Base-by-base conservation (phyloP, 2,113 vertebrate species). In the Dicrurus megarhynchus region DNA sequence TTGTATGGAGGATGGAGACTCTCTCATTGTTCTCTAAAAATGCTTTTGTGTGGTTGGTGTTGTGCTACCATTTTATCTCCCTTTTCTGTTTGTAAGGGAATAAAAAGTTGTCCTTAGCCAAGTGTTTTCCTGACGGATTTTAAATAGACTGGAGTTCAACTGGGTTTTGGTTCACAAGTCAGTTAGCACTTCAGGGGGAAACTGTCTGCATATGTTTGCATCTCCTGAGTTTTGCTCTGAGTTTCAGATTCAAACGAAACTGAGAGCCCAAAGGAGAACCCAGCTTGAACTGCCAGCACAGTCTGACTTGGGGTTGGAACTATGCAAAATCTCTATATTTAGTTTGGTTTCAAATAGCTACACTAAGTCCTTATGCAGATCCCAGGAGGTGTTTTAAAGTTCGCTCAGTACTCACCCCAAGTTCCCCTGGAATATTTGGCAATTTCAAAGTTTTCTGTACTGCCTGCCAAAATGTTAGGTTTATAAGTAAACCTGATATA, bases 271-370 rank as follows among this genome's bases (percentile, higher is more conserved):
- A 68, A 95, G 81, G 68, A 93, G 73, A 96, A 75, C 47, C 69
- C 80, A 68, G 85, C 69, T 41, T 84, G 76, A 94, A 84, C 88
- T 93, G 71, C 76, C 80, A 90, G 49, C 64, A 41, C 22, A 47
- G 79, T 71, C 95, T 86, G 69, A 64, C 46, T 95, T 87, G 88
- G 59, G 60, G 33, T 77, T 95, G 79, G 73, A 96, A 57, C 79
- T 78, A 81, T 68, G 71, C 22, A 74, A 96, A 92, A 75, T 50
- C 53, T 87, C 88, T 95, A 76, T 96, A 94, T 93, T 92, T 96
- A 96, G 85, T 71, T 81, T 89, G 80, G 79, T 93, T 92, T 95
- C 95, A 93, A 96, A 90, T 89, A 94, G 60, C 90, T 94, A 14
- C 71, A 73, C 73, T 78, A 90, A 95, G 77, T 81, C 64, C 56